Percentiles rank a stretch among this genome's conserved stretches.
Conservation (phyloP, 2,888 invertebrate genomes). For the Adineta ricciae region DNA sequence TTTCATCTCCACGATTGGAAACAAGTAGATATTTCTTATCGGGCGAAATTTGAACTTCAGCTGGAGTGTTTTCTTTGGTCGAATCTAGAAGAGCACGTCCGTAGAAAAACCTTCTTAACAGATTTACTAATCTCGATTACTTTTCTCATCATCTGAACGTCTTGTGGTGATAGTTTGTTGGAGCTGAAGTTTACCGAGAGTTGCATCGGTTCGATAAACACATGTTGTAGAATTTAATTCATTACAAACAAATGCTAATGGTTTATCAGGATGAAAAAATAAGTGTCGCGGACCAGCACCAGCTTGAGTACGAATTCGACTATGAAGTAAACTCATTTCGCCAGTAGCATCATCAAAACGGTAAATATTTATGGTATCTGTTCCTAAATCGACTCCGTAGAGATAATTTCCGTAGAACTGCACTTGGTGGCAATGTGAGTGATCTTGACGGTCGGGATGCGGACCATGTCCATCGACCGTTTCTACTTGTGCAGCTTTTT, state of each 20-base stretch:
- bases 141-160: background rate
- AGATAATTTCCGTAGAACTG: background rate
- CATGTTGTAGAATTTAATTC: conserved; percentile 1
- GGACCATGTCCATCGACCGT: background rate
- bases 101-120: no score
- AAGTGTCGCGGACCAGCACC: background rate
- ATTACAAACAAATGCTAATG: background rate
- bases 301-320: background rate
- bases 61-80: background rate
- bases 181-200: background rate
- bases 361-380: background rate
- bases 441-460: background rate
- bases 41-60: background rate
- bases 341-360: background rate
- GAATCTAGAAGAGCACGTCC: no score
- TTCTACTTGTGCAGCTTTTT: background rate
- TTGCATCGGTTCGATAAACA: background rate
- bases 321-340: background rate
- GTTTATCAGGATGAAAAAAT: background rate
- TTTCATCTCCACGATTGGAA: background rate
- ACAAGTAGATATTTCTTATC: background rate
- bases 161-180: background rate
- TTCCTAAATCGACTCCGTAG: background rate
- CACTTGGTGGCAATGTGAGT: background rate
- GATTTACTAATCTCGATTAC: no score